Evolutionary conservation across 1,140 invertebrate species (phyloP), one percentile per base, ranked within the genome.

Genomic region (Ctenoplectra terminalis): DNA sequence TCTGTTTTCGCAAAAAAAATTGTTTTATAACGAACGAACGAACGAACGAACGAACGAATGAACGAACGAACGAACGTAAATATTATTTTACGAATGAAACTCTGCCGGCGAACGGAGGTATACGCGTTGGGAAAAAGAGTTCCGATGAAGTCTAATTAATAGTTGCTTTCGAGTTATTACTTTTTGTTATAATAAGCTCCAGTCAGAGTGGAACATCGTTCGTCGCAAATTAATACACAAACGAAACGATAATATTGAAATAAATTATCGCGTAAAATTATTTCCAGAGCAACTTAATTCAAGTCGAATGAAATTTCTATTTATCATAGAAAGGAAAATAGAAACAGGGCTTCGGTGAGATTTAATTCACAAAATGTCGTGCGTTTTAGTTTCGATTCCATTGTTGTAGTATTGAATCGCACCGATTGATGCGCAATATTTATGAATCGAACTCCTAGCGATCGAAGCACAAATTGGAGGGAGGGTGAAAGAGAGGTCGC

Each of bases 1-100:
- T 34, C 66, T 50, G 46, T 48, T 69, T 69, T 69, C n/a, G 46
- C 29, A 34, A 69, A 69, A 67, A 48, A 29, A 34, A 34, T 69
- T 50, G 29, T 69, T 69, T 34, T 34, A 15, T n/a, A 48, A 69
- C 17, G 26, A 46, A 48, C 26, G 34, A 46, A n/a, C 46, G 48
- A 48, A 67, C 13, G 64, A 46, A n/a, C 46, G 48, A 48, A 67
- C 13, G 64, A 48, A 69, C 17, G 26, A 46, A 48, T 15, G 34
- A 48, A 69, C 17, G 26, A 46, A 48, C 26, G 34, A 46, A n/a
- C 46, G 48, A 48, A 67, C 13, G 64, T 31, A 50, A 69, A 69
- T 50, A 50, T 31, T 50, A 29, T 69, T 48, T 50, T 29, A 46
- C 64, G 15, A 43, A 66, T 26, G 37, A 46, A 43, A 66, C n/a